Percentiles rank a stretch among this genome's conserved stretches.
Conservation (phyloP, 2,797 vertebrate genomes). For the Xyrichtys novacula region DNA sequence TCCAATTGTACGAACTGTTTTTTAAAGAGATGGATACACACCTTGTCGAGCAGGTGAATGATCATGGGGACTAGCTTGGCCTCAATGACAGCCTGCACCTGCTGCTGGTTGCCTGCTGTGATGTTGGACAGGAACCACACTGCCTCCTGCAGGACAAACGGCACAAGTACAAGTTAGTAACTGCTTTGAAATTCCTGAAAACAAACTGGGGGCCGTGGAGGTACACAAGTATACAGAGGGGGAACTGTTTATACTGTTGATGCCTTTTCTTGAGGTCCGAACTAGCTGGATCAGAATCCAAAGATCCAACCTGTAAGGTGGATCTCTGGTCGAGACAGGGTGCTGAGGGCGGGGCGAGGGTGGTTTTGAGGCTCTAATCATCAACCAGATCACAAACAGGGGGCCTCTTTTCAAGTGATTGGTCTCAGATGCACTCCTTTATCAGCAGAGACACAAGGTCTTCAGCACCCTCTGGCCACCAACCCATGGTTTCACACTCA, state of each 20-base stretch:
- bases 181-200: neutral
- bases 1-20: fast-evolving
- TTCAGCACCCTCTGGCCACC: constrained; percentile 87
- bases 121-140: constrained; percentile 99
- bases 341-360: constrained; percentile 79
- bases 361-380: constrained; percentile 91
- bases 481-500: constrained; percentile 69
- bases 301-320: constrained; percentile 56
- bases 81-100: constrained; percentile 99
- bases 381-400: constrained; percentile 79
- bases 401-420: constrained; percentile 83
- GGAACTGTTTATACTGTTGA: no score
- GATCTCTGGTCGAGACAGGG: constrained; percentile 84
- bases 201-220: neutral
- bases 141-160: constrained; percentile 90
- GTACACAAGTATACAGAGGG: neutral
- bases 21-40: constrained; percentile 57
- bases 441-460: constrained; percentile 85
- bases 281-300: constrained; percentile 83
- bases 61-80: constrained; percentile 99
- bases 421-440: constrained; percentile 97
- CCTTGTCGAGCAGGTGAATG: constrained; percentile 99
- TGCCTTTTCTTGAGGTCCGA: no score
- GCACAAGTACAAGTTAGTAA: constrained; percentile 39
- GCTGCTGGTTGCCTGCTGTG: constrained; percentile 99